Base-by-base conservation (phyloP, 2,797 vertebrate species). In the Lepus townsendii region DNA sequence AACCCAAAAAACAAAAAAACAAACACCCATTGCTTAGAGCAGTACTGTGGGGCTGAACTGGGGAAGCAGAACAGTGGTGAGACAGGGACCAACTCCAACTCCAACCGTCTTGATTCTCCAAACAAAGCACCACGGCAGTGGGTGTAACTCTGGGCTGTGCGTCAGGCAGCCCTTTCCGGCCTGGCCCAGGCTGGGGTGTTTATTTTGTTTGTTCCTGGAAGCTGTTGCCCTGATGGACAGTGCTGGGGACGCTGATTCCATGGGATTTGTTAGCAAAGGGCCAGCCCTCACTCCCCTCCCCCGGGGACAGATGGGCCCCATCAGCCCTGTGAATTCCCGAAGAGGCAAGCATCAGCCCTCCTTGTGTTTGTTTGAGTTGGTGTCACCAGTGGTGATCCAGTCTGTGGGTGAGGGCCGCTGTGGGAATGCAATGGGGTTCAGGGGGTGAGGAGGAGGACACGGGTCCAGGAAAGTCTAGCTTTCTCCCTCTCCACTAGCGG, bases 141-240 rank as follows among this genome's bases (percentile, higher is more conserved):
- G 97, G 97, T 95, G 97, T 82, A 91, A 96, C 95, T 90, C 85
- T 14, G 1, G 92, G 92, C 96, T 96, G 95, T 97, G 96, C 96
- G 96, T 97, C 97, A 97, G 95, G 96, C 94, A 66, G 95, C 93
- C 96, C 95, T 96, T 97, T 96, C 97, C 97, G 95, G 97, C 94
- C 90, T 83, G 95, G 92, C 97, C 90, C 68, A 52, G 94, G 60
- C 92, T 14, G 14, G 92, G 91, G 50, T 97, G 96, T 97, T 97
- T 97, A 97, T 97, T 96, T 97, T 97, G 97, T 97, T 97, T 97
- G 96, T 97, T 97, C 97, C 97, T 97, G 97, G 97, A 97, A 97
- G 97, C 97, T 94, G 95, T 63, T 94, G 94, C 96, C 83, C 96
- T 97, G 96, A 96, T 96, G 96, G 97, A 97, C 97, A 95, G 95